Base-by-base conservation (phyloP, 2,797 vertebrate species). In the Pitangus sulphuratus region DNA sequence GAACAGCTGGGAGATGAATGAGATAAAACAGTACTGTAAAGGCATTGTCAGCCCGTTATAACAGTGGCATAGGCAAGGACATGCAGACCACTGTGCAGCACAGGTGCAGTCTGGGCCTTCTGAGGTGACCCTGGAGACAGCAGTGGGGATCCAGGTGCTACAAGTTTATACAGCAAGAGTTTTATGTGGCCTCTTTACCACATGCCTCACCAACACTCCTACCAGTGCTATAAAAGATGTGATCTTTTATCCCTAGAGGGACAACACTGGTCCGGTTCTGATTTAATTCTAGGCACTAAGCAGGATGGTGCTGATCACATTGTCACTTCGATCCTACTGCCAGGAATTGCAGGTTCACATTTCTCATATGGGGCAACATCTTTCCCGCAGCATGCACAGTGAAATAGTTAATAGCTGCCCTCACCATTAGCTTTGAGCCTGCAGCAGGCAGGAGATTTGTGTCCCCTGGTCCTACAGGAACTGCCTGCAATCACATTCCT, bases 401-500 rank as follows among this genome's bases (percentile, higher is more conserved):
- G 45, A 48, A 84, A 45, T 1, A 1, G 19, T 30, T 76, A n/a
- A n/a, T 37, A 61, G 57, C 39, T 61, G 57, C 9, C 61, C 35
- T 72, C 66, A 15, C 5, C 11, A 1, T 57, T 40, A 66, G 26
- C 51, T 61, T 44, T 58, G 57, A 77, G 35, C 61, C 74, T 28
- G 24, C 8, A 6, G 37, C 0, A 7, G 53, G 48, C 54, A 71
- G 77, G 37, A 88, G 70, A 48, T 50, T 65, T 68, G 15, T 64
- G 18, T 65, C 37, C 24, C 25, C 14, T 95, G 0, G 0, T 24
- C 25, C 62, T 91, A 39, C 61, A 68, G 50, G 56, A 78, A 4
- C 60, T 0, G 0, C 24, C 60, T 68, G 45, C 64, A 22, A 0
- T 45, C 44, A 25, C 11, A 3, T 48, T 70, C n/a, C 37, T 53